Evolutionary conservation across 2,888 invertebrate species (phyloP), one percentile per base, ranked within the genome.

Genomic region (Cerastoderma edule): DNA sequence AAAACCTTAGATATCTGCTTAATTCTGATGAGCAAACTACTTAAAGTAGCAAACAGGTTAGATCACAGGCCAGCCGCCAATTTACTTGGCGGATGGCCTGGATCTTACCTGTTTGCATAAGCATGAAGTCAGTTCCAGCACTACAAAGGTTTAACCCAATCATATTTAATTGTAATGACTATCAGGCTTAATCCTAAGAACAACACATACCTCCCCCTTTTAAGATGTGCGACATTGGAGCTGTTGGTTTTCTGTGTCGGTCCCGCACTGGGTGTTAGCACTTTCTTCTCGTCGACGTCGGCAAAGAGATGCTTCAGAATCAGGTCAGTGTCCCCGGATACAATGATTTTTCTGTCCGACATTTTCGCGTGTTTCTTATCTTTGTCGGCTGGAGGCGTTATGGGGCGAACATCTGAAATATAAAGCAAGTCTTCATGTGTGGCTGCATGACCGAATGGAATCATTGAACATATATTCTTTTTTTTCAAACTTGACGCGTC

Each of bases 271-370:
- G 53, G 19, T 1, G 85, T 72, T 67, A 48, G 70, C 63, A 86
- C 89, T 54, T 88, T 87, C 24, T 91, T 88, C 27, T 92, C 91
- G 69, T 92, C 92, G 19, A 94, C 91, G 6, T 91, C 91, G 67
- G 93, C 92, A 88, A 94, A 94, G 60, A 94, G 88, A 77, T 93
- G 93, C 54, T 86, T 86, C 82, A 93, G 93, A n/a, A 94, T 89
- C 27, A 94, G 89, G 57, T 94, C 94, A 5, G 94, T 93, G 87
- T 94, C 93, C 1, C 83, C 83, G 32, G 93, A 92, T 5, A 92
- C 88, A 6, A 89, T 89, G 24, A 92, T 83, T 57, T 91, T 89
- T 33, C 91, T 76, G 66, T 91, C 91, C 2, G 89, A 83, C 6
- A 67, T 68, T 10, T 80, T 75, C 0, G 72, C 35, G 22, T 76